A percentile compares a stretch with the other conserved stretches of the same genome.
phyloP scores from a whole-genome alignment of 2,797 vertebrate species.

The Coregonus suidteri region DNA sequence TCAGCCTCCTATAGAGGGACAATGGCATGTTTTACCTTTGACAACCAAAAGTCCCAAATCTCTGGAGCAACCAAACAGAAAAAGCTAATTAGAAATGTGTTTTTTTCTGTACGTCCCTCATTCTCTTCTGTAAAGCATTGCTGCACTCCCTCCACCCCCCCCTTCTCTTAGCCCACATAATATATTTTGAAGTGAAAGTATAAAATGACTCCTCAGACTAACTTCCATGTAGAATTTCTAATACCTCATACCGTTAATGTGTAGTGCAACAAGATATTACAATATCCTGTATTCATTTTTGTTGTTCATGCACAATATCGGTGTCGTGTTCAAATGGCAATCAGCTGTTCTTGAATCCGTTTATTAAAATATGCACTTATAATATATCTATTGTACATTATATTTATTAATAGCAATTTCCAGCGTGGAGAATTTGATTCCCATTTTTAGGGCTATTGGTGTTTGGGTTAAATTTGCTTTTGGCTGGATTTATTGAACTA shows the following conservation, averaged over 20 bases:
- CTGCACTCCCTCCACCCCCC: background rate
- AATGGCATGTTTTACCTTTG: background rate
- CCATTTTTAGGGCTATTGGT: background rate
- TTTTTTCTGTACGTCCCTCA: constrained; percentile 15
- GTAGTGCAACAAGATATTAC: background rate
- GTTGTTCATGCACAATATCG: background rate
- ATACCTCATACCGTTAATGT: background rate
- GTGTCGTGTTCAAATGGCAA: background rate
- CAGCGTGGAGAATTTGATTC: background rate
- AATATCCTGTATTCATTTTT: background rate
- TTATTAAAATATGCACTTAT: background rate
- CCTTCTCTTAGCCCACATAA: background rate
- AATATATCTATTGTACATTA: background rate
- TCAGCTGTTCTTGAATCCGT: background rate
- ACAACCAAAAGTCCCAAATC: constrained; percentile 32
- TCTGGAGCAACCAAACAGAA: constrained; percentile 13
- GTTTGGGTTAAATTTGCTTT: background rate
- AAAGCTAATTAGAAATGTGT: constrained; percentile 14
- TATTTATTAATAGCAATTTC: background rate
- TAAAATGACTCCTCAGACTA: background rate
- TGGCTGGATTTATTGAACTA: background rate
- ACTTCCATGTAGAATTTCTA: background rate
- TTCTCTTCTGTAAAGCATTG: constrained; percentile 10
- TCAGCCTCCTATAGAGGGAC: constrained; percentile 28
- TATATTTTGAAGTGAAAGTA: background rate